A percentile compares a stretch with the other conserved stretches of the same genome.
Evolutionary conservation across 2,113 vertebrate species (phyloP).

Genomic region (Mormyrus lacerda): DNA sequence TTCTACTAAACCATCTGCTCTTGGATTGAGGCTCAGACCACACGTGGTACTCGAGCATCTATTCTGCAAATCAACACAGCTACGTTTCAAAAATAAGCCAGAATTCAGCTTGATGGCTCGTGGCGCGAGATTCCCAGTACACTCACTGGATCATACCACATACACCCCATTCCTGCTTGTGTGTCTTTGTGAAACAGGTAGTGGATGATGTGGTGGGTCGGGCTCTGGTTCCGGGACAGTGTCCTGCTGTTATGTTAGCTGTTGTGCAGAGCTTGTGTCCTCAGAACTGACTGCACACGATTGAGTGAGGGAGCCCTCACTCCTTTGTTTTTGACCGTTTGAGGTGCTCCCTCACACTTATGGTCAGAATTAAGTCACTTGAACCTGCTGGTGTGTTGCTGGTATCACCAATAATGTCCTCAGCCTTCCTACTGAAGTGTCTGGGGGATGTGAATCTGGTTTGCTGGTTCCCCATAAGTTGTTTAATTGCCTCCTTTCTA

Average conservation of each 20-base stretch:
- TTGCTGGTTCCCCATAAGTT: background rate
- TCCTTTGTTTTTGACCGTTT: background rate
- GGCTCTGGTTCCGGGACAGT: background rate
- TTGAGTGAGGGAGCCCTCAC: background rate
- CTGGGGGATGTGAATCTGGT: background rate
- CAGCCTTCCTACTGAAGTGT: background rate
- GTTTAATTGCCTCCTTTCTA: background rate
- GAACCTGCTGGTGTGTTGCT: background rate
- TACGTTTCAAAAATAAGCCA: background rate
- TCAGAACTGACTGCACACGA: background rate
- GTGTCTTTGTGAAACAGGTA: background rate
- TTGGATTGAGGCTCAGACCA: background rate
- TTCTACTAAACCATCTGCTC: background rate
- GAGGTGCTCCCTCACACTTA: background rate
- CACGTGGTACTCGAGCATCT: background rate
- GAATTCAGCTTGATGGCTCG: background rate
- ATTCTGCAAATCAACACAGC: background rate
- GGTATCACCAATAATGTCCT: background rate
- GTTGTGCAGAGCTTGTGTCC: background rate
- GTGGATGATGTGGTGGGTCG: background rate
- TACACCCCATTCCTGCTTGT: background rate
- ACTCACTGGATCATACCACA: background rate
- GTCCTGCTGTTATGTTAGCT: background rate
- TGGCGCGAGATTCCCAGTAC: background rate
- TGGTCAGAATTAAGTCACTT: background rate